Base-by-base conservation (phyloP, 2,797 vertebrate species). In the Betta splendens region DNA sequence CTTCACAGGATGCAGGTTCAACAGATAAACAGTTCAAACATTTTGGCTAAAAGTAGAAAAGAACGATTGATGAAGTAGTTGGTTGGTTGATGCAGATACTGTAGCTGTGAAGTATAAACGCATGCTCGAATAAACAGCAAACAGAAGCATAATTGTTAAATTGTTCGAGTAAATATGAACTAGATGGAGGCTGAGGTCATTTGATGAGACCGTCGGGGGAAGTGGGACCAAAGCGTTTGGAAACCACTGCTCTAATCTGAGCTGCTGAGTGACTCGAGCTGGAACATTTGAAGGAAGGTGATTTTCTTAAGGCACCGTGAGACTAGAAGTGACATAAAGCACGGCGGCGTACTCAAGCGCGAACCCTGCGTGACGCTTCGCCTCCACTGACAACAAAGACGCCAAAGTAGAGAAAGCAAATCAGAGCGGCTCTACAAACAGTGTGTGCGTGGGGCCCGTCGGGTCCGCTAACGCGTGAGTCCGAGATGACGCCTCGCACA, bases 361-460 rank as follows among this genome's bases (percentile, higher is more conserved):
- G 32, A 40, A 18, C 55, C 35, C 9, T 13, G 21, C 8, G 7
- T 31, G 12, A 12, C 10, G 10, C 10, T 47, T 36, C 22, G 15
- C 40, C 38, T 59, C 26, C 13, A 22, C 35, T 0, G 8, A 29
- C 36, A 55, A 52, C 57, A 54, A 15, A 47, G 16, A 5, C n/a
- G 36, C 3, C 9, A 22, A n/a, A 22, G 15, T 20, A 4, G 16
- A 15, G 22, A 55, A n/a, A 56, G 17, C 6, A 23, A 31, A 50
- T 65, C 35, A n/a, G 48, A 36, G n/a, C 28, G 33, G 1, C 36
- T 71, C 62, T 68, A 5, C 62, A 48, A 55, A 67, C 66, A 54
- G 51, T 16, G 45, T 63, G 7, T 60, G 50, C 37, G 33, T 39
- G 32, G 48, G 20, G 8, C 5, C 21, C 33, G 53, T 11, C 20